Base-by-base conservation (phyloP, 2,113 vertebrate species). In the Pyxicephalus adspersus region DNA sequence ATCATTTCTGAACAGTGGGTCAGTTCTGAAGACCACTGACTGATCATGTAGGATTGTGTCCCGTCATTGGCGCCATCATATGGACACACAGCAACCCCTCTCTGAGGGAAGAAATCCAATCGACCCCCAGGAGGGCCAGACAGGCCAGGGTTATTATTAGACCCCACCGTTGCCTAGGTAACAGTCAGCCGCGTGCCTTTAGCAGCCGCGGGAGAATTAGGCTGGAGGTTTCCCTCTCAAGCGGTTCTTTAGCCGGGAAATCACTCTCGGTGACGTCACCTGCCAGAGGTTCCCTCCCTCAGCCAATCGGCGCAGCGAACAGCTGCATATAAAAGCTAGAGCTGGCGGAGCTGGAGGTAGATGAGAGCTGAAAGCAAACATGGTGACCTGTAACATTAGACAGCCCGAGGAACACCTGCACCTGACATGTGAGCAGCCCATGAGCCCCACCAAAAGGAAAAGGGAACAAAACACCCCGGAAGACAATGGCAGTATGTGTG, bases 171-270 rank as follows among this genome's bases (percentile, higher is more conserved):
- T 67, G 51, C 80, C 83, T 26, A 4, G 83, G 77, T 76, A 68
- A 88, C 88, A 50, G n/a, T 17, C 25, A 50, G 34, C 54, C 79
- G 55, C 84, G 78, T 70, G 80, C 63, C 54, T 51, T 9, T 1
- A 0, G 23, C 55, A 18, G 71, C 6, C 9, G 76, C 52, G 54
- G 22, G 23, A 19, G 20, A 64, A 57, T 52, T 50, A n/a, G 70
- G n/a, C 58, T 18, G 16, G 57, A 76, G 20, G 81, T 22, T 25
- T 4, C 34, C 5, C 64, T 55, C 17, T 4, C 76, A 71, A 85
- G 91, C 89, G 90, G 88, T 84, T 81, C 87, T 84, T 83, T 76
- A 34, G 87, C 90, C 85, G 87, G 85, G 89, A 91, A 91, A 28
- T 52, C 77, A 63, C 34, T 73, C 80, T 45, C 22, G 38, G 19